These are phyloP conservation scores for Thereva nobilitata DNA, from an alignment of 2,888 invertebrate genomes.

Conservation along the genomic window DNA sequence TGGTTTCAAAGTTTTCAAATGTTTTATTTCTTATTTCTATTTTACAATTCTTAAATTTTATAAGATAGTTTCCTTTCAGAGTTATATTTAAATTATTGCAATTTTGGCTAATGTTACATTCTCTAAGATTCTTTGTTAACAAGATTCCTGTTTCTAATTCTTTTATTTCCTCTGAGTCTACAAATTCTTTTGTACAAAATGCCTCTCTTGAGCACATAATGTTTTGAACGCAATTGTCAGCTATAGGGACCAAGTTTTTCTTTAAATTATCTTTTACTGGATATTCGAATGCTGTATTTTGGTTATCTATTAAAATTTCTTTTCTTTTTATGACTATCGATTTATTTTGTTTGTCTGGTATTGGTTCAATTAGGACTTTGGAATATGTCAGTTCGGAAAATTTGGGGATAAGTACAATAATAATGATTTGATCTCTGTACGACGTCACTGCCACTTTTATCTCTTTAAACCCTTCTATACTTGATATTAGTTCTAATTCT, in stretches of 20 bases:
- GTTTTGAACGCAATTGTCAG: neutral
- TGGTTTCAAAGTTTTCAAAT: constrained; percentile 33
- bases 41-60: constrained; percentile 40
- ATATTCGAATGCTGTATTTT: constrained; percentile 1
- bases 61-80: constrained; percentile 34
- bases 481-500: constrained; percentile 5
- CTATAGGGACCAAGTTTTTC: constrained; percentile 1
- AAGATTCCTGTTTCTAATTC: constrained; percentile 2
- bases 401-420: constrained; percentile 8
- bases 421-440: constrained; percentile 4
- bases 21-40: constrained; percentile 35
- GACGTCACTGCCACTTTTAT: constrained; percentile 4
- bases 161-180: constrained; percentile 1
- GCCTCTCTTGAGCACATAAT: constrained; percentile 2
- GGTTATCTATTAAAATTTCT: constrained; percentile 4
- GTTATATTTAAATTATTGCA: neutral
- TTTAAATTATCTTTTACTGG: constrained; percentile 17
- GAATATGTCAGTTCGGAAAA: neutral
- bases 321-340: neutral
- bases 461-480: neutral
- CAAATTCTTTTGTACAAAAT: neutral
- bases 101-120: neutral
- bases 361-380: constrained; percentile 2
- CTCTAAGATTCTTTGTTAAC: neutral
- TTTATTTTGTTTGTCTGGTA: constrained; percentile 1